Evolutionary conservation across 2,888 invertebrate species (phyloP), one percentile per base, ranked within the genome.

Genomic region (Sinodicranocentrus sp.): DNA sequence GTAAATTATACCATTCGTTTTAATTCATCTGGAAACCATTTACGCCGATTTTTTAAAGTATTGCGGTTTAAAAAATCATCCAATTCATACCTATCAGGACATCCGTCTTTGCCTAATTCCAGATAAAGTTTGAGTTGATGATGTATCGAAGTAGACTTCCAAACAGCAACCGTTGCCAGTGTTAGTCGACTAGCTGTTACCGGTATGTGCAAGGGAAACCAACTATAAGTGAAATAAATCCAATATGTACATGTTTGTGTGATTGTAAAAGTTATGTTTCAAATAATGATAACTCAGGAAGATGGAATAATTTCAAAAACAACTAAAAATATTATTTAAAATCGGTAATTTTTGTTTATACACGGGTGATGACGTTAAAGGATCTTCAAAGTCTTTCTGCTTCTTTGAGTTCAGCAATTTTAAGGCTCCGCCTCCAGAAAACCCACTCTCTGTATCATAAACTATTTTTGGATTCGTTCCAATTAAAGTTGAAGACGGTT

Each of bases 391-490:
- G 23, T 79, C 63, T 28, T 68, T 59, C 1, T 65, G 28, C 28
- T 63, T 57, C 39, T 79, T 80, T 1, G 79, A 80, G 28, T 86
- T 86, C 1, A 70, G 54, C 15, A 90, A 61, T 44, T 86, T 88
- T 39, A 90, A 59, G 48, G 88, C 89, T 6, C 89, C 89, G 28
- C 90, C 90, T 19, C 90, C 90, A 73, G 86, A 84, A 82, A 78
- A 89, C 0, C 87, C 89, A 73, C 87, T 87, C 15, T 80, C 70
- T 10, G 70, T 71, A 84, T 85, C 86, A 54, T 83, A 88, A 23
- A 71, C n/a, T n/a, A 80, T 65, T 65, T 84, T 75, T 15, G 57
- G 26, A 15, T 67, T 83, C 13, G 25, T 48, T 0, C 63, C 28
- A 1, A 71, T 1, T 48, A 71, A 72, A n/a, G 6, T 28, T 1